phyloP scores from a whole-genome alignment of 2,797 vertebrate species.

The Gallinago stenura region DNA sequence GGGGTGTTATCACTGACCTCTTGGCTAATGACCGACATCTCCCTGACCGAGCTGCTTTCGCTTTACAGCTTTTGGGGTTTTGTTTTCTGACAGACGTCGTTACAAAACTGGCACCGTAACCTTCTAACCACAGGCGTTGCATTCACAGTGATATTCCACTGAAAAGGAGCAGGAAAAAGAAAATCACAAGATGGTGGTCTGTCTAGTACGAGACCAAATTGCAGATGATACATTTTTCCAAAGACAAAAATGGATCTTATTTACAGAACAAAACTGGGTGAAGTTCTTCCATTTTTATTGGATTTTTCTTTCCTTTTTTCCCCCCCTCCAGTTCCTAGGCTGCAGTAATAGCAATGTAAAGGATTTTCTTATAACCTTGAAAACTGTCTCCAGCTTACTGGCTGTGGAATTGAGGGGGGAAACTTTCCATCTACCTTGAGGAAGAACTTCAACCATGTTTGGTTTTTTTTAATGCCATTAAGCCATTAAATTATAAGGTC shows the following conservation, averaged over 20 bases:
- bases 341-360: neutral
- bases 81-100: neutral
- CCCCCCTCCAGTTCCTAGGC: neutral
- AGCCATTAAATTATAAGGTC: neutral
- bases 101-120: neutral
- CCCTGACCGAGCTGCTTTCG: slow-evolving; percentile 22
- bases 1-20: neutral
- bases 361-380: neutral
- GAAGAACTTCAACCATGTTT: neutral
- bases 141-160: neutral
- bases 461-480: neutral
- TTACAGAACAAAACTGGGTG: neutral
- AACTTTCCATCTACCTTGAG: neutral
- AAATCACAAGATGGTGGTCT: neutral
- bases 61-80: slow-evolving; percentile 15
- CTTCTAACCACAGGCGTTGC: neutral
- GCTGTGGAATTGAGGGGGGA: neutral
- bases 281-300: neutral
- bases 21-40: neutral
- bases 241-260: neutral
- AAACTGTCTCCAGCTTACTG: neutral
- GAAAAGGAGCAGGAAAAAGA: neutral
- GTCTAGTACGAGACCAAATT: neutral
- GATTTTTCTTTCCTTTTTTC: fast-evolving
- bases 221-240: neutral